These are phyloP conservation scores for Spinibarbus caldwelli DNA, from an alignment of 2,797 vertebrate species.

Conservation along the genomic window DNA sequence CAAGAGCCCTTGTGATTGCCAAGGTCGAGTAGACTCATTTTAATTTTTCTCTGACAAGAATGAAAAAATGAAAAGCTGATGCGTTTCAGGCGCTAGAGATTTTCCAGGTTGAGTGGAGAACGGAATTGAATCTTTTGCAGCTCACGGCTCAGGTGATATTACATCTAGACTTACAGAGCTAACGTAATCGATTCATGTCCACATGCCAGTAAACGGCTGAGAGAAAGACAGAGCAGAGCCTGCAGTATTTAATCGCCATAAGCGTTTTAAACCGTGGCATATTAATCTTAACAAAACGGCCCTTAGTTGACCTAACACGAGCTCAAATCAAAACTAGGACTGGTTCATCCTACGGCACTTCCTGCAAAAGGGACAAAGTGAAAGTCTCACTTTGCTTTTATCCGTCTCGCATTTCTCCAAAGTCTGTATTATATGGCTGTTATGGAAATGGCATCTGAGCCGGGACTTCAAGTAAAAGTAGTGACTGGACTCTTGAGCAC, in stretches of 20 bases:
- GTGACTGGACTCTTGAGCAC: conserved; percentile 16
- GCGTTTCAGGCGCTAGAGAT: not conserved
- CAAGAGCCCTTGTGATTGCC: conserved; percentile 3
- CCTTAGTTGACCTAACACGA: not conserved
- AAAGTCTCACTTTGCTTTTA: not conserved
- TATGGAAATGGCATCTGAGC: not conserved
- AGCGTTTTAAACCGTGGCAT: not conserved
- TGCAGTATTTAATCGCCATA: not conserved
- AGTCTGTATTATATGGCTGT: conserved; percentile 6
- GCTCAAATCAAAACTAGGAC: not conserved
- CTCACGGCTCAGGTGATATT: conserved; percentile 11
- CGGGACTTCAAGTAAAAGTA: not conserved
- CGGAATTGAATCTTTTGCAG: not conserved
- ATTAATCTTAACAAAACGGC: not conserved
- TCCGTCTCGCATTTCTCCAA: not conserved
- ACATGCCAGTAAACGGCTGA: not conserved
- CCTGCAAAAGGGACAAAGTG: not conserved
- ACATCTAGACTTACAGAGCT: not conserved
- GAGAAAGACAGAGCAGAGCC: not conserved
- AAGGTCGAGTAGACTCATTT: not conserved
- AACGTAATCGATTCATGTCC: not conserved
- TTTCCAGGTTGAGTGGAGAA: not conserved
- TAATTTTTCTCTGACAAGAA: not conserved
- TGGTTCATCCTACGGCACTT: not conserved
- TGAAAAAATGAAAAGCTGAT: not conserved